A percentile compares a stretch with the other conserved stretches of the same genome.
Conservation (phyloP, 2,888 invertebrate genomes). For the Drosophila maculinotata region DNA sequence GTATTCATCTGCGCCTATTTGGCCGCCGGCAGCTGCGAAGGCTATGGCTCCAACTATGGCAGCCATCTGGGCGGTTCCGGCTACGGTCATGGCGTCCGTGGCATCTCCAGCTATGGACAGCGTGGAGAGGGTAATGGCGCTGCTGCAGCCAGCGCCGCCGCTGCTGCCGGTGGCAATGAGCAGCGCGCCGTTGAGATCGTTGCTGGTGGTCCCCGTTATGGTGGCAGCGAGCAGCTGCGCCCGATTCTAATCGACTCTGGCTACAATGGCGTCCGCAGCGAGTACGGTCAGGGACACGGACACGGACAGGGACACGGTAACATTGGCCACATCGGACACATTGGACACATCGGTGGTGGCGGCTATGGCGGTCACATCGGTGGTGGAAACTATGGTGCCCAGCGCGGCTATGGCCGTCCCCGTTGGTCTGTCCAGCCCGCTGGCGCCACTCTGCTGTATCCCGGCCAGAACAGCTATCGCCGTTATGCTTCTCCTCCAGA, state of each 20-base stretch:
- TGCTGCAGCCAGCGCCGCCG: constrained; percentile 50
- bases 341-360: neutral
- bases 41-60: constrained; percentile 37
- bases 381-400: neutral
- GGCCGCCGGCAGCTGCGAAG: constrained; percentile 58
- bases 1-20: constrained; percentile 66
- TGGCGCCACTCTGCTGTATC: constrained; percentile 68
- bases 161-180: constrained; percentile 44
- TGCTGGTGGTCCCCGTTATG: constrained; percentile 59
- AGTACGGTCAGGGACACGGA: neutral
- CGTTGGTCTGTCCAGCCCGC: constrained; percentile 63
- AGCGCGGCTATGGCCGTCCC: constrained; percentile 37
- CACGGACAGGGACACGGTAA: constrained; percentile 21
- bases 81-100: constrained; percentile 25
- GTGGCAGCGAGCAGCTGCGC: constrained; percentile 49
- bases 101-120: constrained; percentile 35
- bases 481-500: constrained; percentile 65
- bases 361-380: constrained; percentile 9
- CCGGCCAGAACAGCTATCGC: constrained; percentile 74
- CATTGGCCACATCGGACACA: constrained; percentile 5
- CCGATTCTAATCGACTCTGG: constrained; percentile 60
- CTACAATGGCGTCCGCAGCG: constrained; percentile 33
- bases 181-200: constrained; percentile 60
- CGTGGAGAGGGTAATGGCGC: constrained; percentile 27
- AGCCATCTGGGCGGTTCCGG: constrained; percentile 9